Conservation (phyloP, 2,888 invertebrate genomes). For the Heliconius erato region DNA sequence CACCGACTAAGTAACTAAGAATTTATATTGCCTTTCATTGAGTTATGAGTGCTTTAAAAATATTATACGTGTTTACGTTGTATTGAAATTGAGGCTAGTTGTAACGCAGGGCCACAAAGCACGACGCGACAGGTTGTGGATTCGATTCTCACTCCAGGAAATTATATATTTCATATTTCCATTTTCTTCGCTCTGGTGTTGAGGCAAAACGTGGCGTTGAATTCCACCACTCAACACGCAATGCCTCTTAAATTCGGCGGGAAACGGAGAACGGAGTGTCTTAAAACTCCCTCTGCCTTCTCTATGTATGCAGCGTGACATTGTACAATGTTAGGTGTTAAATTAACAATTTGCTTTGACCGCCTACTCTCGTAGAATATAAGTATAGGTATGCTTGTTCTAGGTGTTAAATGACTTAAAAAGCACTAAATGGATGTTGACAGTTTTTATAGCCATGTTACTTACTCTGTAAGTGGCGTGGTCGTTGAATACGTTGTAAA, state of each 20-base stretch:
- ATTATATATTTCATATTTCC: no score
- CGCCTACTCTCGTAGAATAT: not conserved
- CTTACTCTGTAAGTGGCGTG: constrained; percentile 8
- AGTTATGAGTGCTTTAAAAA: constrained; percentile 31
- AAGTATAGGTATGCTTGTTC: not conserved
- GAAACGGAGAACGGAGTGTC: no score
- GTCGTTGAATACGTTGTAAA: constrained; percentile 9
- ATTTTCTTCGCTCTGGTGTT: no score
- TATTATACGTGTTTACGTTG: not conserved
- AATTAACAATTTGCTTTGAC: constrained; percentile 20
- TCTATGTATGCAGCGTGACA: not conserved
- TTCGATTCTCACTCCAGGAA: no score
- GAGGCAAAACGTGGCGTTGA: no score
- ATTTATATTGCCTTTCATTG: constrained; percentile 29
- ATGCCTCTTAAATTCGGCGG: no score
- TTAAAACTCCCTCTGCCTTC: no score
- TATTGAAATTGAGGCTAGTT: no score
- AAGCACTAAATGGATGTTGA: constrained; percentile 15
- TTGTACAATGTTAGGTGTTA: constrained; percentile 1
- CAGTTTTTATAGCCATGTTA: constrained; percentile 18
- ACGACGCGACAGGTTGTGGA: no score
- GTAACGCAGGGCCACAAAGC: no score
- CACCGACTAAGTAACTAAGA: constrained; percentile 25
- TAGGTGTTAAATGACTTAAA: constrained; percentile 17
- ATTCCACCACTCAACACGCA: no score